Evolutionary conservation across 2,113 vertebrate genomes (phyloP).

Genomic region (Proterorhinus semilunaris): DNA sequence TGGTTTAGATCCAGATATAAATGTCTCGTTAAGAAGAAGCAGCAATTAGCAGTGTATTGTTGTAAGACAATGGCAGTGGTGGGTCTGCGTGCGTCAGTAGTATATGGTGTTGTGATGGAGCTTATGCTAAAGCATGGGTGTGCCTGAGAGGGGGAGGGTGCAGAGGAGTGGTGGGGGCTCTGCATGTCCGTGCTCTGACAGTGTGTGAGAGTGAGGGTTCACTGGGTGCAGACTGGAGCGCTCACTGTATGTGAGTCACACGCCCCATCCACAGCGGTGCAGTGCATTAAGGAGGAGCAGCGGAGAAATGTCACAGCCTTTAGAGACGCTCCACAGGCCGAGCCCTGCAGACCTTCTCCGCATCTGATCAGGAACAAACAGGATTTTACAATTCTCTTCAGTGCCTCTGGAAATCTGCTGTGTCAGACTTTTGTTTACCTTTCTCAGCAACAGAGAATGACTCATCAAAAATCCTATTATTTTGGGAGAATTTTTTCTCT

Average conservation of each 20-base stretch:
- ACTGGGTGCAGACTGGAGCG: conserved; percentile 57
- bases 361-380: conserved; percentile 45
- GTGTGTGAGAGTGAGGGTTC: conserved; percentile 52
- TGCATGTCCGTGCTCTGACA: conserved; percentile 42
- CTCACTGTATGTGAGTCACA: conserved; percentile 68
- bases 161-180: not conserved
- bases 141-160: conserved; percentile 54
- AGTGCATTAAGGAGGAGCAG: conserved; percentile 66
- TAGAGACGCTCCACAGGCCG: conserved; percentile 47
- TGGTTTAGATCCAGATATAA: conserved; percentile 2
- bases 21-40: not conserved
- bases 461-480: conserved; percentile 66
- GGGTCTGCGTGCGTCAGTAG: conserved; percentile 26
- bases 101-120: conserved; percentile 31
- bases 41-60: conserved; percentile 1
- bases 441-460: conserved; percentile 64
- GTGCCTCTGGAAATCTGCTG: conserved; percentile 40
- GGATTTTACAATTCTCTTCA: conserved; percentile 26
- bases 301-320: conserved; percentile 70
- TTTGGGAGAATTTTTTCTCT: conserved; percentile 34
- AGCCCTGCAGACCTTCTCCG: conserved; percentile 16
- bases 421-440: conserved; percentile 43
- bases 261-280: conserved; percentile 66
- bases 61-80: conserved; percentile 3
- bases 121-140: conserved; percentile 54